phyloP scores from a whole-genome alignment of 2,797 vertebrate genomes.

The Lemur catta region DNA sequence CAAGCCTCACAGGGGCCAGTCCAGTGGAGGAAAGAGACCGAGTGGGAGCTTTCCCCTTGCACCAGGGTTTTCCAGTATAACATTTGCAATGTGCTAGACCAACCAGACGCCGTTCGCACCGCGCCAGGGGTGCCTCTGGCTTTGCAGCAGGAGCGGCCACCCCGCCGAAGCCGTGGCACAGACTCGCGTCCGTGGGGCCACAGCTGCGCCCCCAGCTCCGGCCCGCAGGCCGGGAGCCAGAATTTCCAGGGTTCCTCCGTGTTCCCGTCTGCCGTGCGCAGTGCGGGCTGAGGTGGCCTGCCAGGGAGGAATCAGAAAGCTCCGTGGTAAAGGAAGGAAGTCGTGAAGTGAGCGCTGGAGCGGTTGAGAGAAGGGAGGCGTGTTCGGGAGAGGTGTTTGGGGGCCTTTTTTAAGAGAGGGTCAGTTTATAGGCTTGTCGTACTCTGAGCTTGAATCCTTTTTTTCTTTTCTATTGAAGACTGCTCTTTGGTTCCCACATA shows the following conservation, averaged over 20 bases:
- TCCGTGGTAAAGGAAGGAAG: not conserved
- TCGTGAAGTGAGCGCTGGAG: not conserved
- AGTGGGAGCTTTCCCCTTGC: not conserved
- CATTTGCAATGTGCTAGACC: not conserved
- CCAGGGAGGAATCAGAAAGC: not conserved
- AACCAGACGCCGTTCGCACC: not conserved
- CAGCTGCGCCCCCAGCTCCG: not conserved
- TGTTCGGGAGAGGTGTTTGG: not conserved
- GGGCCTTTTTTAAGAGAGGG: not conserved
- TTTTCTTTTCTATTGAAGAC: not conserved
- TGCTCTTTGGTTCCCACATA: not conserved
- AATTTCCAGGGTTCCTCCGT: not conserved
- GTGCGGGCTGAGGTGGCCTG: not conserved
- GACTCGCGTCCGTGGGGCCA: too few relatives aligned
- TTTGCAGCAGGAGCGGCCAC: not conserved
- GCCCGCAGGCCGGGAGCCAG: too few relatives aligned
- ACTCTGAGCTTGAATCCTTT: not conserved
- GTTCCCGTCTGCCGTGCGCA: not conserved
- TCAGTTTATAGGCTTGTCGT: not conserved
- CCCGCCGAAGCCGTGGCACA: not conserved
- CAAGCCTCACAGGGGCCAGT: rapidly evolving
- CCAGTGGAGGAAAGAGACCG: not conserved
- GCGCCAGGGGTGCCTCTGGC: not conserved
- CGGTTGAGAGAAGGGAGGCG: not conserved
- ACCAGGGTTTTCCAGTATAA: not conserved